Evolutionary conservation across 2,888 invertebrate genomes (phyloP).

Genomic region (Chrysomela aeneicollis): DNA sequence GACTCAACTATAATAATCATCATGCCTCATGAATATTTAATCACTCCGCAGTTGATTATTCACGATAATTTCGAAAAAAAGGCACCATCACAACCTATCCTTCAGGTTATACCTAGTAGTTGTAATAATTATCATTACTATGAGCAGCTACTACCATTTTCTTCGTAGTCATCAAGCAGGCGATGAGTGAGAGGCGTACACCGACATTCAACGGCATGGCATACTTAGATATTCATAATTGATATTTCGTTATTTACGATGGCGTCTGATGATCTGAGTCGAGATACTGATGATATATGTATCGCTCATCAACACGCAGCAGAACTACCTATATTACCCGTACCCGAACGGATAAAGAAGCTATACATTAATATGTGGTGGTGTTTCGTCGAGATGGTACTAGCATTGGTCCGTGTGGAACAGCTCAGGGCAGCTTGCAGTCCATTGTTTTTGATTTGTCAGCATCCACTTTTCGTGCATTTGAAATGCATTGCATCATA

Average conservation of each 20-base stretch:
- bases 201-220: constrained; percentile 47
- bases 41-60: not conserved
- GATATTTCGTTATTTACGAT: constrained; percentile 57
- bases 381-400: too few species aligned
- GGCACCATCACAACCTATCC: not conserved
- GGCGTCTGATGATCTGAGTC: constrained; percentile 48
- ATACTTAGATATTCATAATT: constrained; percentile 59
- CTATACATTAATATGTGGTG: too few species aligned
- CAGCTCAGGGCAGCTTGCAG: too few species aligned
- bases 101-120: constrained; percentile 7
- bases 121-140: constrained; percentile 3
- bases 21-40: not conserved
- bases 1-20: not conserved
- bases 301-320: not conserved
- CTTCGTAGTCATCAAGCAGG: constrained; percentile 37
- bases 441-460: too few species aligned
- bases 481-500: too few species aligned
- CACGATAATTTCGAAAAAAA: not conserved
- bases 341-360: too few species aligned
- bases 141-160: constrained; percentile 27
- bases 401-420: too few species aligned
- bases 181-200: constrained; percentile 53
- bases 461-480: too few species aligned
- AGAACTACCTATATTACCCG: too few species aligned
- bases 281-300: constrained; percentile 38